Evolutionary conservation across 2,113 vertebrate species (phyloP), one percentile per base, ranked within the genome.

Genomic region (Eupsittula cactorum): DNA sequence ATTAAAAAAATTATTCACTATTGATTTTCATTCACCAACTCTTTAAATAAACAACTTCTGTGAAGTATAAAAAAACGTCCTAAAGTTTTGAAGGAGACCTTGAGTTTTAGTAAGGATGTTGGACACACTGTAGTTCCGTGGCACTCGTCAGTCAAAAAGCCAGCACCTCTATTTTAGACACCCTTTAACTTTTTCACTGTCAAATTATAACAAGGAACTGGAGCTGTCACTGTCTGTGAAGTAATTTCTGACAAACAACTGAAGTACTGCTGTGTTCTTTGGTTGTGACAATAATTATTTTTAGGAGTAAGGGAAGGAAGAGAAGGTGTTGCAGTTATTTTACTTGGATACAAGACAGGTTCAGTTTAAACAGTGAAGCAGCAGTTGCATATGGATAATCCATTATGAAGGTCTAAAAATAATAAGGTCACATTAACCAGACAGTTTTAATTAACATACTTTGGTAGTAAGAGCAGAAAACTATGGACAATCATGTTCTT

Each of bases 211-310:
- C 52, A 92, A 68, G 46, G 25, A 82, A 83, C 46, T 35, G 23
- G 47, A 91, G 47, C 44, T 96, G 70, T 87, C 70, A 67, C 11
- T 90, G 68, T 42, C 75, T 92, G 77, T 52, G 62, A 85, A 94
- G 64, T 91, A 80, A 96, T 82, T 88, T 95, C 73, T 92, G 47
- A 87, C 92, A 92, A 90, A 85, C 65, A 84, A 88, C 53, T 91
- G 46, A 95, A 68, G 59, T 73, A 55, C 25, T 79, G 11, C 35
- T 74, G 52, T 31, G 9, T 70, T 96, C 35, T 60, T 92, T 4
- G 5, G 73, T 90, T 94, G 85, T 92, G 89, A 71, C 86, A 77
- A 97, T 95, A 59, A 62, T 35, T 96, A 85, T 89, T 97, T 96
- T 90, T 87, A 78, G 91, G 69, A 21, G 18, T 44, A 71, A 83